Evolutionary conservation across 1,140 invertebrate genomes (phyloP).

Genomic region (Sycophila sp.): DNA sequence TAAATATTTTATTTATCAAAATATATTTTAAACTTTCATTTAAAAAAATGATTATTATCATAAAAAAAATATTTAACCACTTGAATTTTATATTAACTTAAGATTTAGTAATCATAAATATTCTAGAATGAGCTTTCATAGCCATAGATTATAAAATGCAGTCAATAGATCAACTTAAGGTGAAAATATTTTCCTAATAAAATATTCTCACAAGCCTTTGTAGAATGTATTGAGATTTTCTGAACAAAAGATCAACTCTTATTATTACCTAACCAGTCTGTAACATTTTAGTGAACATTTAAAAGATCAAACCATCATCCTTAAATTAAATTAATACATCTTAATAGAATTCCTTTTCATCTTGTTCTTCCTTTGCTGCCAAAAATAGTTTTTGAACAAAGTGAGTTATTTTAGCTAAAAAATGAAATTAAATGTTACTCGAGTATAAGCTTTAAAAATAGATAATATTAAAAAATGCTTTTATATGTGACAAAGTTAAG

Average conservation of each 20-base stretch:
- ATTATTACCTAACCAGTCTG: constrained; percentile 36
- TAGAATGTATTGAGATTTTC: background rate
- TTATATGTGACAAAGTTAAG: background rate
- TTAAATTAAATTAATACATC: background rate
- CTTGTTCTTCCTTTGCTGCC: constrained; percentile 78
- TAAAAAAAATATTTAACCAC: no score
- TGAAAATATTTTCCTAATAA: background rate
- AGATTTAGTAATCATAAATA: no score
- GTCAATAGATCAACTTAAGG: no score
- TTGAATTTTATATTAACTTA: no score
- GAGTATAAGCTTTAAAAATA: no score
- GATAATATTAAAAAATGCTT: background rate
- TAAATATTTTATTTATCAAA: no score
- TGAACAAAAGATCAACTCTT: no score
- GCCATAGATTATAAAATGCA: no score
- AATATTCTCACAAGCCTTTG: background rate
- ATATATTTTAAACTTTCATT: no score
- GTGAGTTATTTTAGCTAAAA: constrained; percentile 71
- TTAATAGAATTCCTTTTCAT: constrained; percentile 40
- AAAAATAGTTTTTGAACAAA: constrained; percentile 80
- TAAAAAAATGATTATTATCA: no score
- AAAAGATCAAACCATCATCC: no score
- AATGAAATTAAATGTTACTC: constrained; percentile 28
- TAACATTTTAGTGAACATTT: background rate
- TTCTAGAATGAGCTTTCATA: no score